These are phyloP conservation scores for Bimastos eiseni DNA, from an alignment of 2,888 invertebrate genomes.

Conservation along the genomic window DNA sequence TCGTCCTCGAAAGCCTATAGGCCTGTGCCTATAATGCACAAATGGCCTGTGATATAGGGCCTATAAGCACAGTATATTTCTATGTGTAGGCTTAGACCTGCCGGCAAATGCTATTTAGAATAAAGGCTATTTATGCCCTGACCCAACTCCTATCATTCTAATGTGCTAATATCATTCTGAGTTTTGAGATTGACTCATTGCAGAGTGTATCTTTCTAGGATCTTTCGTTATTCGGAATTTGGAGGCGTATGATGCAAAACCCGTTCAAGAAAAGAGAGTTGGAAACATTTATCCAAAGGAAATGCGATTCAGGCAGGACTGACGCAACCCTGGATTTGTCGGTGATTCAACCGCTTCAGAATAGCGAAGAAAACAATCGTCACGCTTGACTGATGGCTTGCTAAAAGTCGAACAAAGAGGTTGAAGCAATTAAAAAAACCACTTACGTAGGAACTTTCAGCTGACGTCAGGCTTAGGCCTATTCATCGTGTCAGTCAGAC, in stretches of 20 bases:
- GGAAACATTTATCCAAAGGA: neutral
- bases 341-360: neutral
- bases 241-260: neutral
- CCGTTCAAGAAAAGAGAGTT: neutral
- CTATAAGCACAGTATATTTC: no score
- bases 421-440: neutral
- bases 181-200: neutral
- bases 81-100: no score
- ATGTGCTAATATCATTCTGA: neutral
- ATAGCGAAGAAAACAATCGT: neutral
- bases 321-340: neutral
- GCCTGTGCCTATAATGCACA: no score
- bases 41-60: no score
- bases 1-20: no score
- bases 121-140: no score
- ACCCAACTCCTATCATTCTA: no score
- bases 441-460: neutral
- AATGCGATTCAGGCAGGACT: neutral
- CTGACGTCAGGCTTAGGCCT: neutral
- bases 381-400: neutral
- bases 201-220: neutral
- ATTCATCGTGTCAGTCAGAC: neutral
- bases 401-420: neutral
- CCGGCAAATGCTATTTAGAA: no score
- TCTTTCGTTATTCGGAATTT: neutral